These are phyloP conservation scores for Sebastes variabilis DNA, from an alignment of 2,797 vertebrate species.

Conservation along the genomic window DNA sequence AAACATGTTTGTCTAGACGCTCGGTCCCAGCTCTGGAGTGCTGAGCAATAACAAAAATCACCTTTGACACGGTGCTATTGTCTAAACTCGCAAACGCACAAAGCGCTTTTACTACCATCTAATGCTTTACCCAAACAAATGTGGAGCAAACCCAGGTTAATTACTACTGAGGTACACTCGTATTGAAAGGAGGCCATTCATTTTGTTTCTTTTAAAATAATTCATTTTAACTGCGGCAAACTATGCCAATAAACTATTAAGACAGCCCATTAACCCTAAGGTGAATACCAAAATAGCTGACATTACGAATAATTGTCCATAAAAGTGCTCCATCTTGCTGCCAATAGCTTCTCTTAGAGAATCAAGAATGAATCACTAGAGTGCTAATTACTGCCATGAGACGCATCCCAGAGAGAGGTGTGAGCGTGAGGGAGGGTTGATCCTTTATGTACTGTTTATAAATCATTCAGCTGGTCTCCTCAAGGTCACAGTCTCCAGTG, in stretches of 20 bases:
- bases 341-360: slow-evolving; percentile 22
- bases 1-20: slow-evolving; percentile 46
- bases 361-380: slow-evolving; percentile 51
- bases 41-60: slow-evolving; percentile 40
- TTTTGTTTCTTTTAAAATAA: slow-evolving; percentile 25
- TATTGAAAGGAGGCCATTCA: neutral
- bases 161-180: neutral
- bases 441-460: slow-evolving; percentile 17
- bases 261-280: slow-evolving; percentile 34
- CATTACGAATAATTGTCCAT: slow-evolving; percentile 29
- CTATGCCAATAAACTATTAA: slow-evolving; percentile 22
- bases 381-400: slow-evolving; percentile 58
- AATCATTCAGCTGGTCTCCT: slow-evolving; percentile 49
- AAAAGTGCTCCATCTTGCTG: slow-evolving; percentile 41
- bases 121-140: neutral
- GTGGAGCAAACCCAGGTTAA: slow-evolving; percentile 11
- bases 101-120: neutral
- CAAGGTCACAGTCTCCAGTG: slow-evolving; percentile 33
- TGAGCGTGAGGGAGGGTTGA: neutral
- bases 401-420: slow-evolving; percentile 20
- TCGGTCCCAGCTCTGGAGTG: neutral
- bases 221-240: neutral
- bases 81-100: neutral
- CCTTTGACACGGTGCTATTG: slow-evolving; percentile 16
- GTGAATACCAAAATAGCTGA: slow-evolving; percentile 31